Evolutionary conservation across 2,113 vertebrate genomes (phyloP), one percentile per base, ranked within the genome.

Genomic region (Psittacula cyanocephala): DNA sequence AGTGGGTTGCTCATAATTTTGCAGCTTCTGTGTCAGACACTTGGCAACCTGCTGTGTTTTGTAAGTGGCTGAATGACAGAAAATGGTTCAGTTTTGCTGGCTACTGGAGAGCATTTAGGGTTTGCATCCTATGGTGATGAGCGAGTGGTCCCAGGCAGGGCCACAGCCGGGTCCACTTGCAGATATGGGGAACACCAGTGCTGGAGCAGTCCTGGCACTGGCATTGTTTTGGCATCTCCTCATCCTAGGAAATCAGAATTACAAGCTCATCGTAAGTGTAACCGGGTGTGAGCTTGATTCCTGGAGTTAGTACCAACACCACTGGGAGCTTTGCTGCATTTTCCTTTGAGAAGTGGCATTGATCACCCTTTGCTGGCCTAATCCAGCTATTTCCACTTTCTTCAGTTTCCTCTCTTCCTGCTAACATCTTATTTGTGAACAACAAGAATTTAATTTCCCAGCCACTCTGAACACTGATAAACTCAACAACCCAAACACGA

Each of bases 101-200:
- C 22, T 47, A 28, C 50, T 16, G 24, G 18, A 60, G 39, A 1
- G 0, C 0, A 1, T 17, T 52, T 1, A 1, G 0, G 0, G 67
- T 60, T 60, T 49, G 35, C 29, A 71, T 50, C 25, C 39, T 60
- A 3, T 1, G 2, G 18, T 5, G 17, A 33, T 41, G n/a, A 37
- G 14, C 0, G 2, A 63, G 27, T 8, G 23, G 62, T 37, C 19
- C 47, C 44, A 81, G 65, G 47, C 60, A 72, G 59, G 64, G 59
- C n/a, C 70, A 59, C 17, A 37, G 46, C 33, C 0, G 2, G 23
- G 37, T 57, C 65, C 49, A 63, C 47, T 25, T 35, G 29, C 75
- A 69, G 81, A 17, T 62, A 60, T 3, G 7, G 68, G 65, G 8
- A 91, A 39, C 44, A 49, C 5, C 17, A 33, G 65, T 33, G 60